A percentile compares a stretch with the other conserved stretches of the same genome.
Evolutionary conservation across 2,113 vertebrate species (phyloP).

Genomic region (Eulemur macaco): DNA sequence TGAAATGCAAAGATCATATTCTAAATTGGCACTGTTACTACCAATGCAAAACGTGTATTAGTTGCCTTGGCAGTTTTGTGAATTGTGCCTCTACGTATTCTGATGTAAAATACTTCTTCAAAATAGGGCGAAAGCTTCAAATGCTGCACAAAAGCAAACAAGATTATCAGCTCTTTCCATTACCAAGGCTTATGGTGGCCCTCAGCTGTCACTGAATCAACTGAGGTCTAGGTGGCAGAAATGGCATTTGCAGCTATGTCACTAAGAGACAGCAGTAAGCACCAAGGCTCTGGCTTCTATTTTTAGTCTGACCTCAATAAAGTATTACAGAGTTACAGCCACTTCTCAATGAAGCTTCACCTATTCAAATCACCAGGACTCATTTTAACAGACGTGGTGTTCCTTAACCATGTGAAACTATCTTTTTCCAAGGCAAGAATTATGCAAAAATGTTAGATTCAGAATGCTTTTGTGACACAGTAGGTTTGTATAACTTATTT

Average conservation of each 20-base stretch:
- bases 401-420: neutral
- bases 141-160: neutral
- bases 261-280: neutral
- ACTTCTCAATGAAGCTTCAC: neutral
- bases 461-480: neutral
- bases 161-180: neutral
- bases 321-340: neutral
- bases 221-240: neutral
- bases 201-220: neutral
- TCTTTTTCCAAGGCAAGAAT: neutral
- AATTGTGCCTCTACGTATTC: neutral
- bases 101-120: slow-evolving; percentile 14
- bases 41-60: neutral
- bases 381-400: neutral
- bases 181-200: neutral
- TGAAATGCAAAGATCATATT: slow-evolving; percentile 26
- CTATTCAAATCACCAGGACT: slow-evolving; percentile 11
- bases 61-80: neutral
- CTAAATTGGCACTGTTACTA: neutral
- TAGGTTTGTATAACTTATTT: neutral
- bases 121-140: neutral
- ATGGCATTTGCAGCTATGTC: neutral
- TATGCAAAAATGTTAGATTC: neutral
- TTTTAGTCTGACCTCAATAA: slow-evolving; percentile 46
- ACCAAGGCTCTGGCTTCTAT: slow-evolving; percentile 15